Evolutionary conservation across 2,113 vertebrate species (phyloP).

Genomic region (Silurus asotus): DNA sequence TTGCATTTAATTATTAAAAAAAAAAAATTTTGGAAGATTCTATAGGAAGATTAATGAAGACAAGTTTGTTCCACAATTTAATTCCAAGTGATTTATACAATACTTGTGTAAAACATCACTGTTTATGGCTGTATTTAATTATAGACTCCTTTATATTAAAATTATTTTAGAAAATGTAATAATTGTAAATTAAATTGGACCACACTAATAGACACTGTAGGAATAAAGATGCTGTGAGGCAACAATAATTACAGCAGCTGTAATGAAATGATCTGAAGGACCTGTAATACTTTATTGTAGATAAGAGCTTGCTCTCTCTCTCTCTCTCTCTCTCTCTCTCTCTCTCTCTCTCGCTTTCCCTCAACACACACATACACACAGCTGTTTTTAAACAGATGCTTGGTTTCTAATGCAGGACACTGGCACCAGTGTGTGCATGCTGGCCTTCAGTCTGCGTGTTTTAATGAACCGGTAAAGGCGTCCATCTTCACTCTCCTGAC

Average conservation of each 20-base stretch:
- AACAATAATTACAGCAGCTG: not conserved
- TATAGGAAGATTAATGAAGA: not conserved
- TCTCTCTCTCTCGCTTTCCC: not conserved
- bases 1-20: not conserved
- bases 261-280: constrained; percentile 6
- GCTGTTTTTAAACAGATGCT: constrained; percentile 1
- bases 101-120: not conserved
- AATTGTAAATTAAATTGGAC: not conserved
- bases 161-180: not conserved
- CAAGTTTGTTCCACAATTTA: not conserved
- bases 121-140: not conserved
- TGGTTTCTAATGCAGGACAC: not conserved
- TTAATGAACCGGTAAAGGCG: constrained; percentile 11
- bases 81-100: not conserved
- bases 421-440: constrained; percentile 5
- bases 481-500: not conserved
- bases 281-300: not conserved
- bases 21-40: not conserved
- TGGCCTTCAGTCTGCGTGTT: not conserved
- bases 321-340: not conserved
- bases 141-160: not conserved
- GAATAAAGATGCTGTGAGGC: not conserved
- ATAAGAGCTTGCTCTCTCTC: not conserved
- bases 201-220: not conserved
- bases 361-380: not conserved